Evolutionary conservation across 2,113 vertebrate genomes (phyloP), one percentile per base, ranked within the genome.

Genomic region (Setophaga petechia): DNA sequence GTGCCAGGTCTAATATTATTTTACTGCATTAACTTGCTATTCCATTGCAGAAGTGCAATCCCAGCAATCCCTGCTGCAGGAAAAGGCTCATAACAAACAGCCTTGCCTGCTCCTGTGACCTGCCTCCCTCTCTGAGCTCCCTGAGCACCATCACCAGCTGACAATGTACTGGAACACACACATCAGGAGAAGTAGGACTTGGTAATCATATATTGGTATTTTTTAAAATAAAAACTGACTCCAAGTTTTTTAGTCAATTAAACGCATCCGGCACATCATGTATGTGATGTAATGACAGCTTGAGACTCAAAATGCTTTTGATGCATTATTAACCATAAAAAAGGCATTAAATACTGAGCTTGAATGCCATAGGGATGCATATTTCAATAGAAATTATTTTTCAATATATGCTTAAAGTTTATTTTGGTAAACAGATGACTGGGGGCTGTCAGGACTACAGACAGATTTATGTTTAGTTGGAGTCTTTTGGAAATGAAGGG

Each of bases 321-420:
- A 98, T 98, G 97, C 97, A 98, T 98, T 98, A 98, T 97, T 98
- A 98, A 98, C 97, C 96, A 98, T 98, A 98, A 98, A 98, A 98
- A 98, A 97, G 96, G 97, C 97, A 98, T 98, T 98, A 98, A 97
- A 98, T 98, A 97, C 96, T 43, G 93, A 94, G 95, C 97, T 96
- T 17, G 31, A 98, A 98, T 98, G 97, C 97, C 97, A 98, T 35
- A 59, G 97, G 98, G 97, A 98, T 98, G 97, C 97, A 97, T 98
- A 97, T 98, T 98, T 98, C 98, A 98, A 97, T 97, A 97, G 97
- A 97, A 97, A 97, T 98, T 98, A 98, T 98, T 98, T 98, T 97
- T 96, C 97, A 97, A 97, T 98, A 97, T 97, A 97, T 97, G 97
- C 97, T 97, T 97, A 95, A 97, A 98, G 97, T 98, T 98, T 98